Percentiles rank a stretch among this genome's conserved stretches.
These are phyloP conservation scores for Nibea albiflora DNA, from an alignment of 2,113 vertebrate genomes.

Conservation along the genomic window DNA sequence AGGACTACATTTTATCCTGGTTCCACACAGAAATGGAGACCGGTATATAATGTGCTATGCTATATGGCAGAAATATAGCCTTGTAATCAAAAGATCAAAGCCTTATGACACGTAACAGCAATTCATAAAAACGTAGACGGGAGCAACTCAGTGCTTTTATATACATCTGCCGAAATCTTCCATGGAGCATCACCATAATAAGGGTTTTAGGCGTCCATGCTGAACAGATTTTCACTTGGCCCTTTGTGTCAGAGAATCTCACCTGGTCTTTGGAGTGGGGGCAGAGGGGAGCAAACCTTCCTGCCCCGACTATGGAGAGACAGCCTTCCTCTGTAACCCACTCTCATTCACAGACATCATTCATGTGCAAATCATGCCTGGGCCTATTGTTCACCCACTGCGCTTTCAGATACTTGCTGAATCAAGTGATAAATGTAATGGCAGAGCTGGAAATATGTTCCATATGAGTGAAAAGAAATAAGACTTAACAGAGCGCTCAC, in stretches of 20 bases:
- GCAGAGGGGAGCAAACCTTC: constrained; percentile 75
- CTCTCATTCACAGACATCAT: constrained; percentile 83
- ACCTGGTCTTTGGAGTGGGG: constrained; percentile 82
- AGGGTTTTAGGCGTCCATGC: constrained; percentile 65
- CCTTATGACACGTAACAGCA: constrained; percentile 27
- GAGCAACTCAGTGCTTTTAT: constrained; percentile 45
- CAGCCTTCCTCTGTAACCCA: constrained; percentile 82
- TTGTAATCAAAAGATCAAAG: constrained; percentile 61
- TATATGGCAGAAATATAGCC: constrained; percentile 4
- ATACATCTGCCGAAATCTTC: constrained; percentile 46
- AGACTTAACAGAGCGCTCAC: constrained; percentile 22
- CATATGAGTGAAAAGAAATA: constrained; percentile 61
- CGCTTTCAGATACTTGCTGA: constrained; percentile 80
- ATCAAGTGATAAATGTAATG: constrained; percentile 80
- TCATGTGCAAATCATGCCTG: constrained; percentile 85
- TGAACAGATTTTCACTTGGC: constrained; percentile 75
- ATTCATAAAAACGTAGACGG: constrained; percentile 36
- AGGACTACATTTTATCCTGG: background rate
- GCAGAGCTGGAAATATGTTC: constrained; percentile 67
- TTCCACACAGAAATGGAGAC: background rate
- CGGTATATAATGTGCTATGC: background rate
- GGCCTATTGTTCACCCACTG: constrained; percentile 74
- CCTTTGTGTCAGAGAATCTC: constrained; percentile 82
- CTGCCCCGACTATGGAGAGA: constrained; percentile 71
- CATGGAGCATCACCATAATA: constrained; percentile 68